Conservation (phyloP, 2,888 invertebrate species). For the Lissonota sp. region DNA sequence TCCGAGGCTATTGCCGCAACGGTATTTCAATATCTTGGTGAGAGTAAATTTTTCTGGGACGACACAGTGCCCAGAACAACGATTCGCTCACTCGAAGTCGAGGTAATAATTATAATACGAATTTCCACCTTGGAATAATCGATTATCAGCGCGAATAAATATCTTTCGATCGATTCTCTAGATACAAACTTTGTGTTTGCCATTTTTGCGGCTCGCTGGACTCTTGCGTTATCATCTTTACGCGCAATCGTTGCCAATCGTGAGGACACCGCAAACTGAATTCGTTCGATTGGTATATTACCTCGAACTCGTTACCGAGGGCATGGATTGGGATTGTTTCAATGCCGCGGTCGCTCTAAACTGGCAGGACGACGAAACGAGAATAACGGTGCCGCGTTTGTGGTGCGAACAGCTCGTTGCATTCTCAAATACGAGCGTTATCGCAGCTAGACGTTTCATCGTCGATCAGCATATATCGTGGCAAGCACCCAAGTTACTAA, state of each 20-base stretch:
- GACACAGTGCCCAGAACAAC: constrained; percentile 47
- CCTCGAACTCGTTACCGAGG: constrained; percentile 89
- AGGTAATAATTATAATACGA: constrained; percentile 20
- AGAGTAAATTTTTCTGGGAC: constrained; percentile 75
- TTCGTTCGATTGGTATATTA: constrained; percentile 92
- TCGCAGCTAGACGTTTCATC: constrained; percentile 88
- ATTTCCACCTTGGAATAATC: neutral
- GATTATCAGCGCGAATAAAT: neutral
- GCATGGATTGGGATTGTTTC: constrained; percentile 88
- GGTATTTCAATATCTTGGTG: constrained; percentile 76
- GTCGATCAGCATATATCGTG: constrained; percentile 91
- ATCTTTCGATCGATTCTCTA: constrained; percentile 76
- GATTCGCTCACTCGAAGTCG: constrained; percentile 37
- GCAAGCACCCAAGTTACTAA: constrained; percentile 92
- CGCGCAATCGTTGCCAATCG: constrained; percentile 90
- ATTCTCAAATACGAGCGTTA: constrained; percentile 85
- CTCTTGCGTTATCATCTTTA: constrained; percentile 93
- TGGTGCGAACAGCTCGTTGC: constrained; percentile 90
- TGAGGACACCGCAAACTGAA: constrained; percentile 88
- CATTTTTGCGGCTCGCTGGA: constrained; percentile 93
- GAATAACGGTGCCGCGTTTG: constrained; percentile 85
- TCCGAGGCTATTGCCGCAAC: constrained; percentile 74
- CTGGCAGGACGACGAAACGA: constrained; percentile 85
- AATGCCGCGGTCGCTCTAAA: constrained; percentile 88
- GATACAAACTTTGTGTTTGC: constrained; percentile 92